Conservation (phyloP, 2,113 vertebrate genomes). For the Phalacrocorax brasilianus region DNA sequence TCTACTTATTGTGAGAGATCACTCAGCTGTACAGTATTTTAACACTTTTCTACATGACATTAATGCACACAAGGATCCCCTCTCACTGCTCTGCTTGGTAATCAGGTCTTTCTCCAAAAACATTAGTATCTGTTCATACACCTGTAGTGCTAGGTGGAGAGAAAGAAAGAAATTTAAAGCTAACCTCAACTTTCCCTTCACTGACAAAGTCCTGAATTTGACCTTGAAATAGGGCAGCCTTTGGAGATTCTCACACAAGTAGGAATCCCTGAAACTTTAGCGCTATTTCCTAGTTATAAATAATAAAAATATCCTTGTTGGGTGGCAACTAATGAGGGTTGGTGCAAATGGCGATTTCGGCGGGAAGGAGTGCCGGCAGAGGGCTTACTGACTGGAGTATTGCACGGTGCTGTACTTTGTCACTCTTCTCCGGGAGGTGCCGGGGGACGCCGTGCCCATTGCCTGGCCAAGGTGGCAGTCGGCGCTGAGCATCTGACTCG, state of each 20-base stretch:
- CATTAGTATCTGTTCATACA: neutral
- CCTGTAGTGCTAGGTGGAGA: neutral
- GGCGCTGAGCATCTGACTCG: constrained; percentile 22
- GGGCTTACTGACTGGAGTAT: constrained; percentile 62
- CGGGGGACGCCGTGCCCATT: constrained; percentile 42
- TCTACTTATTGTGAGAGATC: neutral
- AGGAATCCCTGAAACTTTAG: constrained; percentile 1
- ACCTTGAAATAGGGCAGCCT: neutral
- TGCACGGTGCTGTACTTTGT: constrained; percentile 75
- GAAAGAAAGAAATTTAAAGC: neutral
- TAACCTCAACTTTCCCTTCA: neutral
- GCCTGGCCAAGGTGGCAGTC: constrained; percentile 71
- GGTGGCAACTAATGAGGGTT: neutral
- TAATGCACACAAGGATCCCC: neutral
- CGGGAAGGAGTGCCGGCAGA: neutral
- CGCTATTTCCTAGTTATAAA: constrained; percentile 49
- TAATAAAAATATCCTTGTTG: constrained; percentile 32
- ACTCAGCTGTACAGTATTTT: neutral
- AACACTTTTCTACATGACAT: neutral
- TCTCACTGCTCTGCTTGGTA: neutral
- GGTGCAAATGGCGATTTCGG: neutral
- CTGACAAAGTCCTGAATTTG: constrained; percentile 1
- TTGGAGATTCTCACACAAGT: neutral
- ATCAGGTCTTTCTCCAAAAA: neutral
- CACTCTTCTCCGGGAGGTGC: constrained; percentile 64